Base-by-base conservation (phyloP, 2,888 invertebrate species). In the Synanthedon formicaeformis region DNA sequence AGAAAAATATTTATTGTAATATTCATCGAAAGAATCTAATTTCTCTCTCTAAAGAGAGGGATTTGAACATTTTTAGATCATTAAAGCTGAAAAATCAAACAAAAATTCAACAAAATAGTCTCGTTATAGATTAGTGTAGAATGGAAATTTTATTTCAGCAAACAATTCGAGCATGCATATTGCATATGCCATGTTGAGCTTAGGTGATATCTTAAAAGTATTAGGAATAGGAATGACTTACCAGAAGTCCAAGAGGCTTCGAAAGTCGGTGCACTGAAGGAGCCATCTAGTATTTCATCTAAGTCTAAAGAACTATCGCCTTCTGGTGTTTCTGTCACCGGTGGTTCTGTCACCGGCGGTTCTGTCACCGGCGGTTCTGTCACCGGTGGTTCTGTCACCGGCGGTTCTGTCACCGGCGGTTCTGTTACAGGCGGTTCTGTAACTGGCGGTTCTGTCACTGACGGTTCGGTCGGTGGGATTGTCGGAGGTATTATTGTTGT, bases 241-340 rank as follows among this genome's bases (percentile, higher is more conserved):
- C 94, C 94, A 73, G 92, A 90, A 54, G 93, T 87, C 95, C 96
- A 96, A 50, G 92, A 91, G 52, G 92, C 95, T 75, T 95, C 95
- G 75, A 95, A 95, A 48, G 90, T 84, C 56, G 88, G 88, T 0
- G 94, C 88, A 12, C 89, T 79, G 57, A 92, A 90, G 56, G 88
- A 89, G 50, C 94, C 93, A 45, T 85, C 88, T 14, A 96, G 89
- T 61, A 95, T 89, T 63, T 94, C 94, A 55, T 93, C 92, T 56
- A 96, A 83, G 53, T 88, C 88, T 60, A 92, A 84, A 1, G 58
- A 67, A 40, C 57, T 48, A 2, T 49, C 49, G 2, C 12, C 49
- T 49, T 16, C 49, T 49, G 49, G 49, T 16, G 49, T 2, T 49
- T 49, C 49, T 14, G 49, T 49, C n/a, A 14, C 14, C 14, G 45